Percentiles rank a stretch among this genome's conserved stretches.
Conservation (phyloP, 2,888 invertebrate species). For the Tenthredo notha region DNA sequence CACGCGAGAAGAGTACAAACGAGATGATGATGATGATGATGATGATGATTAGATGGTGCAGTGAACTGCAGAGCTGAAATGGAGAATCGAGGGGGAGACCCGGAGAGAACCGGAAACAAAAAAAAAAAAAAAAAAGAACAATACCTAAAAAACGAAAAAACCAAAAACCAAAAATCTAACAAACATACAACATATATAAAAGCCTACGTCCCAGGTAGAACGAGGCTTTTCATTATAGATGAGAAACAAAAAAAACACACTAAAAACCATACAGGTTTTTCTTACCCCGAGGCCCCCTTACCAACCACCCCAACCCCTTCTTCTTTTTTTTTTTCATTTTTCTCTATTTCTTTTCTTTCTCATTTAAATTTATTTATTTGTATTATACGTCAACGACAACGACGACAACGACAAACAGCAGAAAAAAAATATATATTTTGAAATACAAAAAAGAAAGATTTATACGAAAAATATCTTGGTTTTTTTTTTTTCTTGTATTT, state of each 20-base stretch:
- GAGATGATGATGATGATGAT: not conserved
- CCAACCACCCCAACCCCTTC: not conserved
- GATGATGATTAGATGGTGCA: too few species aligned
- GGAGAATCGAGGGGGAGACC: slow-evolving; percentile 3
- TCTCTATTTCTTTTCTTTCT: slow-evolving; percentile 47
- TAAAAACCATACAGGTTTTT: slow-evolving; percentile 61
- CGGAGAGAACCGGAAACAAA: not conserved
- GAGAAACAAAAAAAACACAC: not conserved
- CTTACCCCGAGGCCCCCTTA: slow-evolving; percentile 52
- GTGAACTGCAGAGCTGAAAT: not conserved
- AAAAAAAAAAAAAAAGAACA: not conserved
- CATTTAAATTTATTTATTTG: not conserved
- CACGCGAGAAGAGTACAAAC: not conserved
- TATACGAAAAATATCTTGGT: too few species aligned
- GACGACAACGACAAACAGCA: too few species aligned
- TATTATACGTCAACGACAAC: too few species aligned
- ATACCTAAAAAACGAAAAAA: not conserved
- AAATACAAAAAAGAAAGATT: not conserved
- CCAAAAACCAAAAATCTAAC: not conserved
- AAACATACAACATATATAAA: not conserved
- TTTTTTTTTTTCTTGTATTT: too few species aligned
- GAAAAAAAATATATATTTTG: too few species aligned
- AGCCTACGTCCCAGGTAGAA: not conserved
- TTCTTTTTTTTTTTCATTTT: slow-evolving; percentile 12
- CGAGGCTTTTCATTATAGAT: not conserved